Conservation (phyloP, 1,140 invertebrate species). For the Drosophila sulfurigaster region DNA sequence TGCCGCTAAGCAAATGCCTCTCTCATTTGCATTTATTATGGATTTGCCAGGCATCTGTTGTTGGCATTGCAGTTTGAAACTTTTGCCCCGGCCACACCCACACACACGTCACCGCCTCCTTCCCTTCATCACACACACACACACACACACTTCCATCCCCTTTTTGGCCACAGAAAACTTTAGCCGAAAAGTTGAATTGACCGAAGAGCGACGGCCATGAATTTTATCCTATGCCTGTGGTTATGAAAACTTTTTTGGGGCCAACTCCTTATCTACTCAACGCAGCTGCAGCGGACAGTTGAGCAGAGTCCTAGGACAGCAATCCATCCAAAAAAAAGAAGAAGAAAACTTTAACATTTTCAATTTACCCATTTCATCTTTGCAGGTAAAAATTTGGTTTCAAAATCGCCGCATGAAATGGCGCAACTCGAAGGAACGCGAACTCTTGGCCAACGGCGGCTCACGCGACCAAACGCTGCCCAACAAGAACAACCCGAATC, state of each 20-base stretch:
- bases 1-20: conserved; percentile 74
- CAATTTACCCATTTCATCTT: conserved; percentile 78
- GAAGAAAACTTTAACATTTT: conserved; percentile 39
- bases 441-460: conserved; percentile 95
- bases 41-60: conserved; percentile 73
- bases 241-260: conserved; percentile 60
- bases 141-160: neutral
- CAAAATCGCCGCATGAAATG: conserved; percentile 98
- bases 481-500: conserved; percentile 98
- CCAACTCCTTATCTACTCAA: neutral
- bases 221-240: conserved; percentile 48
- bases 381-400: conserved; percentile 98
- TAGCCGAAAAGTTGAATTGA: conserved; percentile 58
- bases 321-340: conserved; percentile 48
- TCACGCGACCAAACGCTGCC: conserved; percentile 97
- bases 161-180: conserved; percentile 71
- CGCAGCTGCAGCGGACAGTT: neutral
- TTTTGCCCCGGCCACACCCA: conserved; percentile 67
- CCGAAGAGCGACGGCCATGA: conserved; percentile 38
- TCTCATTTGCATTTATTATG: conserved; percentile 84
- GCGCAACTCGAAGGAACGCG: conserved; percentile 98
- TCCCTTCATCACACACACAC: neutral
- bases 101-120: conserved; percentile 58
- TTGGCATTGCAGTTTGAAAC: conserved; percentile 76
- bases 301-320: conserved; percentile 39